Evolutionary conservation across 2,888 invertebrate species (phyloP).

Genomic region (Drosophila vallismaia): DNA sequence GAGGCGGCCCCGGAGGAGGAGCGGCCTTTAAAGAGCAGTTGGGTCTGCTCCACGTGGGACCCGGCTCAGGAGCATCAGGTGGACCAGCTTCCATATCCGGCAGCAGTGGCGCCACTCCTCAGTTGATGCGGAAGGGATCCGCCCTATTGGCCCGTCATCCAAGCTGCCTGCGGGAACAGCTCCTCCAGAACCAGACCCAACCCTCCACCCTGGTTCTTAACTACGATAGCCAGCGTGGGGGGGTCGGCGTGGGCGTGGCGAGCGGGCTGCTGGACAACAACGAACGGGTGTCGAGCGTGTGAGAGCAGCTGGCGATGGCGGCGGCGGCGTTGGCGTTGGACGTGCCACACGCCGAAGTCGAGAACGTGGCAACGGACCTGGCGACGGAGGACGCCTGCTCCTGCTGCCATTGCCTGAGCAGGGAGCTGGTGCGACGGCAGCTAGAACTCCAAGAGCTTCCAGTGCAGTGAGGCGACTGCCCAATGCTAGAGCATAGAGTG

Average conservation of each 20-base stretch:
- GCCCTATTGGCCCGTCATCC: constrained; percentile 57
- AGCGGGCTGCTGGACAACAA: constrained; percentile 60
- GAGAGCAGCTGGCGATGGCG: constrained; percentile 75
- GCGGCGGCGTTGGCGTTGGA: constrained; percentile 47
- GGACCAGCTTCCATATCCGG: constrained; percentile 15
- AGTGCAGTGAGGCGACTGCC: constrained; percentile 43
- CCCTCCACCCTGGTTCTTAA: constrained; percentile 69
- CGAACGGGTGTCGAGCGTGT: constrained; percentile 75
- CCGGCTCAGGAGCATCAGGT: constrained; percentile 15
- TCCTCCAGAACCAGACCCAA: constrained; percentile 50
- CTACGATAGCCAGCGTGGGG: constrained; percentile 69
- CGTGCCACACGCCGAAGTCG: constrained; percentile 44
- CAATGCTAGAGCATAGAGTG: constrained; percentile 13
- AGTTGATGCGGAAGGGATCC: constrained; percentile 66
- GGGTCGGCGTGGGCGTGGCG: constrained; percentile 68
- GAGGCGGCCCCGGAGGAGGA: not conserved
- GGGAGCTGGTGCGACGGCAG: constrained; percentile 69
- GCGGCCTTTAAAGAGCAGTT: constrained; percentile 76
- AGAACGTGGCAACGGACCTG: constrained; percentile 38
- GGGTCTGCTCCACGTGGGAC: constrained; percentile 71
- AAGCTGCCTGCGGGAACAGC: constrained; percentile 60
- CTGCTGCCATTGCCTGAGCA: constrained; percentile 80
- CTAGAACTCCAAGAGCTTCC: constrained; percentile 68
- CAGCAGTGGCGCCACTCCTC: constrained; percentile 53
- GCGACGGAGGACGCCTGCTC: constrained; percentile 62